Evolutionary conservation across 2,113 vertebrate genomes (phyloP).

Genomic region (Pomatorhinus ruficollis): DNA sequence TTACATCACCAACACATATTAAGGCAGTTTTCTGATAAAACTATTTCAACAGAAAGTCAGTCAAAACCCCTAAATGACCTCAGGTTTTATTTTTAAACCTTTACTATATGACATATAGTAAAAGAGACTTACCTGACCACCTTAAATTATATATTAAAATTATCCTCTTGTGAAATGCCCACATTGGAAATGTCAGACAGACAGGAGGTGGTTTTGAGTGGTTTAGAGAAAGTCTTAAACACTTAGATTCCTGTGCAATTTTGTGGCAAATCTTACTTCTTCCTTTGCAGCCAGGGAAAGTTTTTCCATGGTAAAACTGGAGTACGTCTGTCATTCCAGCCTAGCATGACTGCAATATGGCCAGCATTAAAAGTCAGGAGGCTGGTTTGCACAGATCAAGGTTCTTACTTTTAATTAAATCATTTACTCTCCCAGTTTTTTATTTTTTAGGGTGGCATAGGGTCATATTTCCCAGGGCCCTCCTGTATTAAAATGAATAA

Average conservation of each 20-base stretch:
- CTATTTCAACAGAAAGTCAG: background rate
- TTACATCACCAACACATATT: background rate
- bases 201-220: background rate
- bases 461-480: background rate
- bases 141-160: constrained; percentile 18
- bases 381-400: background rate
- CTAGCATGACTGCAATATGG: background rate
- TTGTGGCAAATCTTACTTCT: constrained; percentile 38
- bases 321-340: constrained; percentile 1
- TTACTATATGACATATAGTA: background rate
- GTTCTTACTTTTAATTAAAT: background rate
- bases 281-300: constrained; percentile 3
- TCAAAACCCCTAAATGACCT: background rate
- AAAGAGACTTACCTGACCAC: background rate
- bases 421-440: background rate
- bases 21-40: background rate
- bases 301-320: background rate
- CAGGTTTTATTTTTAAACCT: background rate
- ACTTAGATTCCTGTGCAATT: constrained; percentile 20
- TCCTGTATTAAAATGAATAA: background rate
- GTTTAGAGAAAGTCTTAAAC: constrained; percentile 40
- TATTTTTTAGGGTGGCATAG: background rate
- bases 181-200: constrained; percentile 10
- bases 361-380: background rate
- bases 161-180: constrained; percentile 22